Evolutionary conservation across 2,113 vertebrate genomes (phyloP).

Genomic region (Xenopus laevis): DNA sequence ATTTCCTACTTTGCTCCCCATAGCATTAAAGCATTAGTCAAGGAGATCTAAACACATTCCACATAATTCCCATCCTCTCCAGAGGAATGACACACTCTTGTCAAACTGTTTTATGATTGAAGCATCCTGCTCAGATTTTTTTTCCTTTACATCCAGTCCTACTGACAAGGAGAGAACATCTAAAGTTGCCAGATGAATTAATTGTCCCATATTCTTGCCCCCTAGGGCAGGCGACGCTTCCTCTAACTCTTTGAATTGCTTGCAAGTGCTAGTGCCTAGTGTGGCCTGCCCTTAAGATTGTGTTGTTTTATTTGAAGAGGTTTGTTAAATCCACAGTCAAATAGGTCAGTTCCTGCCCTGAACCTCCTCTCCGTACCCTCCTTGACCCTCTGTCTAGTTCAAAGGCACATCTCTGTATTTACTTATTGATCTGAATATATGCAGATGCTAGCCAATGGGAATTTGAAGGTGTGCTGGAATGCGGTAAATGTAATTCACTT

Average conservation of each 20-base stretch:
- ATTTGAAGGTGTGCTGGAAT: too few relatives aligned
- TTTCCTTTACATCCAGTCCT: constrained; percentile 53
- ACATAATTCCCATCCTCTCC: constrained; percentile 52
- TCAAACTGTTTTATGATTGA: constrained; percentile 71
- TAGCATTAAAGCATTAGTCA: constrained; percentile 42
- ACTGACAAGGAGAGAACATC: constrained; percentile 71
- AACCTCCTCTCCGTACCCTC: constrained; percentile 24
- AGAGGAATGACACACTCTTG: constrained; percentile 62
- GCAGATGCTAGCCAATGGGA: too few relatives aligned
- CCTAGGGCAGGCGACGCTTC: constrained; percentile 65
- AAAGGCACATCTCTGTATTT: constrained; percentile 16
- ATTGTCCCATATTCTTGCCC: constrained; percentile 78
- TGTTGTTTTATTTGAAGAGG: constrained; percentile 49
- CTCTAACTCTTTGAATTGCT: constrained; percentile 56
- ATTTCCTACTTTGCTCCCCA: constrained; percentile 52
- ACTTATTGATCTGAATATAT: too few relatives aligned
- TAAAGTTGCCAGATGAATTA: constrained; percentile 70
- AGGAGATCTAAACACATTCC: constrained; percentile 34
- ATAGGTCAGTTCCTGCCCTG: constrained; percentile 20
- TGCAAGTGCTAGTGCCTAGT: constrained; percentile 51
- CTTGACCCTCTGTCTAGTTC: constrained; percentile 9
- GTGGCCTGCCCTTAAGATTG: constrained; percentile 49
- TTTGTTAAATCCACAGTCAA: constrained; percentile 51
- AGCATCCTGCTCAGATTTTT: constrained; percentile 72
- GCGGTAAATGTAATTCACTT: too few relatives aligned